These are phyloP conservation scores for Eupithecia subumbrata DNA, from an alignment of 2,888 invertebrate species.

Conservation along the genomic window DNA sequence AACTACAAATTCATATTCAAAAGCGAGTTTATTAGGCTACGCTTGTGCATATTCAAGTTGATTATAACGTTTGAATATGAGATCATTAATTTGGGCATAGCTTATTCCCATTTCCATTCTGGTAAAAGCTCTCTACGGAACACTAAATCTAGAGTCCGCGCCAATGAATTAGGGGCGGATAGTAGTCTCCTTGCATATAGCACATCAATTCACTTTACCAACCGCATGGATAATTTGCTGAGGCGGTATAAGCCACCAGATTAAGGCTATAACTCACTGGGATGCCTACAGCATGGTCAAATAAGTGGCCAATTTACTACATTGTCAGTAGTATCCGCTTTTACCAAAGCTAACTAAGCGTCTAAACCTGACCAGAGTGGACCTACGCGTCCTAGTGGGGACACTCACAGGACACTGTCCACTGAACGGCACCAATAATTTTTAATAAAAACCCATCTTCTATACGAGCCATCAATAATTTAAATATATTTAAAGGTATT, in stretches of 20 bases:
- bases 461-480: too few relatives aligned
- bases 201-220: not conserved
- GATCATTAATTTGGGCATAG: not conserved
- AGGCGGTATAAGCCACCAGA: not conserved
- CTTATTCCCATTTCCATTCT: not conserved
- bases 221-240: not conserved
- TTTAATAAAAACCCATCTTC: too few relatives aligned
- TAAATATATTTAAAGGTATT: too few relatives aligned
- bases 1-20: not conserved
- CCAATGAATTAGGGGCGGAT: not conserved
- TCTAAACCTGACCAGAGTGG: too few relatives aligned
- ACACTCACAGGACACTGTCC: too few relatives aligned
- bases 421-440: too few relatives aligned
- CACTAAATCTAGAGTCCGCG: not conserved
- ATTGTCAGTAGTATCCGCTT: not conserved
- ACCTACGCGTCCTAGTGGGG: too few relatives aligned
- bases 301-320: not conserved
- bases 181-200: not conserved
- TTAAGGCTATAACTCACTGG: not conserved
- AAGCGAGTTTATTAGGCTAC: not conserved
- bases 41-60: slow-evolving; percentile 2
- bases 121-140: not conserved
- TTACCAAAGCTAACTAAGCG: too few relatives aligned
- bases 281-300: not conserved
- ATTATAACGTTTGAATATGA: not conserved